Evolutionary conservation across 1,140 invertebrate genomes (phyloP).

Genomic region (Heliothis subflexa): DNA sequence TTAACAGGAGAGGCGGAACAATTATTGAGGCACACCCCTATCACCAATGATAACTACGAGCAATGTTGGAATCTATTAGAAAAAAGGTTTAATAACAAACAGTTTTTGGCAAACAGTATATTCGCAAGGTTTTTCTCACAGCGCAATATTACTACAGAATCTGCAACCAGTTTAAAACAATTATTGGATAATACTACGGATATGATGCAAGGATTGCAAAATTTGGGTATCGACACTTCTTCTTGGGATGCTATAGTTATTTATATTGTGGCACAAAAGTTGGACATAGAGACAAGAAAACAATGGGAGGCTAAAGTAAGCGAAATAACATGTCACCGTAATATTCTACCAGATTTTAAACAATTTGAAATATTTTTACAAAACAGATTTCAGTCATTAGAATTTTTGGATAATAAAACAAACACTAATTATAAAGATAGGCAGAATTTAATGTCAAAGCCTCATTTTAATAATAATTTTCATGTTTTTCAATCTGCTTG

Average conservation of each 20-base stretch:
- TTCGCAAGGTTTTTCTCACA: neutral
- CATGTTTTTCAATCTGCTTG: too few relatives aligned
- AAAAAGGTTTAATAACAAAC: neutral
- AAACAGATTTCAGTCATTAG: neutral
- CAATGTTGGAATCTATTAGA: neutral
- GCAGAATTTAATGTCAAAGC: neutral
- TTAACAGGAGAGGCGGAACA: neutral
- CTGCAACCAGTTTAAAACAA: neutral
- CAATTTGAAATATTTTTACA: neutral
- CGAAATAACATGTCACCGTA: neutral
- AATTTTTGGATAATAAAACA: neutral
- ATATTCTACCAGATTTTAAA: neutral
- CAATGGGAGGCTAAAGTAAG: neutral
- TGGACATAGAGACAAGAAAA: neutral
- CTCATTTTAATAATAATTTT: too few relatives aligned
- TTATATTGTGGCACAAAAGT: neutral
- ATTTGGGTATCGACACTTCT: neutral
- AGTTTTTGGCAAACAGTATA: neutral
- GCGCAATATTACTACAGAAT: neutral
- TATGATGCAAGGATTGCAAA: neutral
- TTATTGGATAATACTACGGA: neutral
- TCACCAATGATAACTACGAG: neutral
- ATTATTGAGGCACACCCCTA: neutral
- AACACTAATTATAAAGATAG: neutral
- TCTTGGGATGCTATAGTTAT: neutral